Percentiles rank a stretch among this genome's conserved stretches.
These are phyloP conservation scores for Telmatochromis sp. DNA, from an alignment of 2,113 vertebrate genomes.

Conservation along the genomic window DNA sequence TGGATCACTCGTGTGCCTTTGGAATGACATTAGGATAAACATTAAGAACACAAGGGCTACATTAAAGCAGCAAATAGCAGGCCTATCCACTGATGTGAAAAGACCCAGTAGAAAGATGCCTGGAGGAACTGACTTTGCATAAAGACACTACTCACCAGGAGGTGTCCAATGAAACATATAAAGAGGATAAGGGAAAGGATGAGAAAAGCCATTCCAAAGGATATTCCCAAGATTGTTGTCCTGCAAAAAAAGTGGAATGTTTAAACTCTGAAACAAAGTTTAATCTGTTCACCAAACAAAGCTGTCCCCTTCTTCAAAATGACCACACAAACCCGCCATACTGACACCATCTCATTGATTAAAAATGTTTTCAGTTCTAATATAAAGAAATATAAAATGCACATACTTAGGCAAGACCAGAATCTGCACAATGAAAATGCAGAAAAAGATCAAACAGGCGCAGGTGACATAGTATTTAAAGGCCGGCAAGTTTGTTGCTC, in stretches of 20 bases:
- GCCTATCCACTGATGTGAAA: not conserved
- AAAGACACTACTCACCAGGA: slow-evolving; percentile 76
- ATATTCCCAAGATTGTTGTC: slow-evolving; percentile 84
- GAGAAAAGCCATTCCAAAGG: slow-evolving; percentile 87
- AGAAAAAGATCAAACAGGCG: slow-evolving; percentile 93
- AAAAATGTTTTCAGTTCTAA: not conserved
- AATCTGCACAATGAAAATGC: slow-evolving; percentile 94
- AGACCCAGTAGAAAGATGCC: not conserved
- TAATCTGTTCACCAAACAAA: not conserved
- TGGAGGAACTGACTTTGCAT: not conserved
- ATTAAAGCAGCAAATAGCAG: not conserved
- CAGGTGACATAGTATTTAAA: slow-evolving; percentile 98
- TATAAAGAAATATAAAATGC: not conserved
- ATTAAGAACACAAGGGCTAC: not conserved
- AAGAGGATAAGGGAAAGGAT: slow-evolving; percentile 87
- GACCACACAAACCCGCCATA: not conserved
- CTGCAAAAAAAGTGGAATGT: slow-evolving; percentile 54
- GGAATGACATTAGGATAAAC: not conserved
- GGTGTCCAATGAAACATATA: slow-evolving; percentile 90
- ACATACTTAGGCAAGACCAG: slow-evolving; percentile 94
- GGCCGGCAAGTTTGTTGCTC: slow-evolving; percentile 90
- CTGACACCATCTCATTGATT: not conserved
- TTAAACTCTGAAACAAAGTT: not conserved
- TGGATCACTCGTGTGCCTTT: not conserved
- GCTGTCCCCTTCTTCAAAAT: not conserved